Base-by-base conservation (phyloP, 2,888 invertebrate species). In the Bruchidius siliquastri region DNA sequence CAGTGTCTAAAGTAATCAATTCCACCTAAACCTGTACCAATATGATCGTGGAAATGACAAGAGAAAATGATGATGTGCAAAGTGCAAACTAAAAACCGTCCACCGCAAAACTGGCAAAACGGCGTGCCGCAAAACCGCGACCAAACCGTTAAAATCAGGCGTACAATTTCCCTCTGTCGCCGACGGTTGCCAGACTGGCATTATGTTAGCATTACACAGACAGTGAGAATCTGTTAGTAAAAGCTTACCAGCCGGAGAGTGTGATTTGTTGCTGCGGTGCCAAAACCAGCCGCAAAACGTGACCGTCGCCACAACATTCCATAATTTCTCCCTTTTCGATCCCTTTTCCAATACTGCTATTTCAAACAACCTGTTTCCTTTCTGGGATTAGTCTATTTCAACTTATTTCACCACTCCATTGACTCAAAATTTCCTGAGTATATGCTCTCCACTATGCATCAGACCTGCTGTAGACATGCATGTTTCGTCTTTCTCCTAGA, bases 151-250 rank as follows among this genome's bases (percentile, higher is more conserved):
- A 85, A 86, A 86, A 85, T 85, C 84, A 82, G 83, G 82, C 82
- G 81, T 82, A 82, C 85, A 85, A 86, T 85, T 86, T 86, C 85
- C 85, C 85, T 22, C 83, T 83, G 82, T n/a, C 83, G 85, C 84
- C 83, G 83, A 84, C 83, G 3, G 26, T 26, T 26, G 13, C 49
- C 49, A 49, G 49, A 8, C 49, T 81, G 82, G 84, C 85, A 84
- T 85, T 85, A 85, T 85, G 85, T 85, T 85, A 85, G 85, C 85
- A 85, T 86, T 86, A 86, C 83, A 82, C 80, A 82, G 85, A 85
- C 85, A 85, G 85, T 86, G 86, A 86, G 85, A 86, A 86, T 86
- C 86, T 85, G 86, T 86, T 85, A 85, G 85, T 85, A 85, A 85
- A 86, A 85, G 85, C 85, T 86, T 85, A 85, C 84, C 84, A 83